phyloP scores from a whole-genome alignment of 1,140 invertebrate species.

The Atopsyche davidsoni region DNA sequence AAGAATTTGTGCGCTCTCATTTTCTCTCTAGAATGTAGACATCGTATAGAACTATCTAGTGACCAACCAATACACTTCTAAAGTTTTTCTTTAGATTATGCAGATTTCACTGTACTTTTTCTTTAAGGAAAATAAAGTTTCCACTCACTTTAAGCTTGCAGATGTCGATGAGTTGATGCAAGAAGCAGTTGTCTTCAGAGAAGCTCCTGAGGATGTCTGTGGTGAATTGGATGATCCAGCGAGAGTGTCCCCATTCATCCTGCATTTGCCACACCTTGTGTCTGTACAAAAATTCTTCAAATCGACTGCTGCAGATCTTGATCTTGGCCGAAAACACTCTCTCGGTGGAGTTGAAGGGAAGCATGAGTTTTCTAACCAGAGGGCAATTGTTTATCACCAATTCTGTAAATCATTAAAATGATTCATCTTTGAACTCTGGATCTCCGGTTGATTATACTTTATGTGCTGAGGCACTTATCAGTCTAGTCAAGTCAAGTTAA shows the following conservation, averaged over 20 bases:
- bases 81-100: too few relatives aligned
- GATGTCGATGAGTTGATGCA: conserved; percentile 26
- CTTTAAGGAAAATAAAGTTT: too few relatives aligned
- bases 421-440: too few relatives aligned
- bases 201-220: conserved; percentile 26
- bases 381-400: background rate
- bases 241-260: conserved; percentile 22
- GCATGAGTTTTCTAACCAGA: conserved; percentile 32
- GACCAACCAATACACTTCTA: too few relatives aligned
- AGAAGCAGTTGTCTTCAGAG: conserved; percentile 16
- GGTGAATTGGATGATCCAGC: conserved; percentile 33
- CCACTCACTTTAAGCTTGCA: conserved; percentile 31
- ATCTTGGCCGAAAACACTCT: conserved; percentile 16
- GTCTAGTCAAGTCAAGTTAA: too few relatives aligned
- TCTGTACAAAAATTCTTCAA: conserved; percentile 16
- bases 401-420: too few relatives aligned
- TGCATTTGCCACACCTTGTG: conserved; percentile 27
- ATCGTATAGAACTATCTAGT: too few relatives aligned
- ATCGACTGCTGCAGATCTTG: conserved; percentile 22
- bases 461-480: too few relatives aligned
- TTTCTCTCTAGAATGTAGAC: too few relatives aligned
- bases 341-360: conserved; percentile 33
- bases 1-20: too few relatives aligned
- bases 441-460: too few relatives aligned
- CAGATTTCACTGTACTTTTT: too few relatives aligned